Evolutionary conservation across 2,797 vertebrate genomes (phyloP).

Genomic region (Chaenodraco wilsoni): DNA sequence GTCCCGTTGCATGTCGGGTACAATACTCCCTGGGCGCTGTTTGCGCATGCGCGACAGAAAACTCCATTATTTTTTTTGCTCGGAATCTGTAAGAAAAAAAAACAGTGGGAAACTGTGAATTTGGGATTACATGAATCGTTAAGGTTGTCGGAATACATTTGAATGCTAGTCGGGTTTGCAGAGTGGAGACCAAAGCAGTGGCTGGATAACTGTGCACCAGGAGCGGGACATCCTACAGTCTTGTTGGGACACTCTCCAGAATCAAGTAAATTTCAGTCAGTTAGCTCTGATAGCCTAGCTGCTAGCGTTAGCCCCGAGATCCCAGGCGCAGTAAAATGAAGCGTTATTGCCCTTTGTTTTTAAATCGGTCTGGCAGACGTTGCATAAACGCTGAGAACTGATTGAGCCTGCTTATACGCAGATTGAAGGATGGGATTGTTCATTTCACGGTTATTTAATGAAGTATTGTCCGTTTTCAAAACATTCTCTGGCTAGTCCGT

Average conservation of each 20-base stretch:
- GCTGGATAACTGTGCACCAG: conserved; percentile 60
- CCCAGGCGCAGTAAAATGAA: conserved; percentile 83
- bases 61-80: conserved; percentile 92
- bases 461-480: conserved; percentile 63
- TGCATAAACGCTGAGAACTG: conserved; percentile 35
- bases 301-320: conserved; percentile 66
- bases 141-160: conserved; percentile 57
- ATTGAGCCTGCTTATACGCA: background rate
- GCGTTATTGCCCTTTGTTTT: conserved; percentile 87
- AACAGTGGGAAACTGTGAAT: conserved; percentile 82
- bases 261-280: conserved; percentile 84
- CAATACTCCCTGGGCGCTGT: conserved; percentile 63
- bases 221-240: conserved; percentile 74
- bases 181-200: conserved; percentile 49
- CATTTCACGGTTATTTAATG: conserved; percentile 33
- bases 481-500: conserved; percentile 66
- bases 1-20: conserved; percentile 82
- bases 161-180: conserved; percentile 48
- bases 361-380: conserved; percentile 71
- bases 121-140: conserved; percentile 77
- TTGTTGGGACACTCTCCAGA: conserved; percentile 80
- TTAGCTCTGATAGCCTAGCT: conserved; percentile 72
- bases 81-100: conserved; percentile 84
- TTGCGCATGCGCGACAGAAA: conserved; percentile 89
- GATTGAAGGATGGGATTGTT: conserved; percentile 11